Evolutionary conservation across 2,797 vertebrate genomes (phyloP).

Genomic region (Spinus pinus): DNA sequence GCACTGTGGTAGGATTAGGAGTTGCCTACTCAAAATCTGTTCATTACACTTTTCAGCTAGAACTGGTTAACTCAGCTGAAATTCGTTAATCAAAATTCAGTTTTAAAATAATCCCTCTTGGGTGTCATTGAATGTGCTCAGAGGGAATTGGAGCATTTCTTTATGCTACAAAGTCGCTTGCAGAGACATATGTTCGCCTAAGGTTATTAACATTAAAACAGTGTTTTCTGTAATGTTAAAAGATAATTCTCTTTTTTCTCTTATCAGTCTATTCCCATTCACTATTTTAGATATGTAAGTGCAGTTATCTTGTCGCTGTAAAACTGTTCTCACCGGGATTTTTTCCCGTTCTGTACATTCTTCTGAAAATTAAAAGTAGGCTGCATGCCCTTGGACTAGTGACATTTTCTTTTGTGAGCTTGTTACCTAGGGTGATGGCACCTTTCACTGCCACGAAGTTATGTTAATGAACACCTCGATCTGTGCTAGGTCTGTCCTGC

Average conservation of each 20-base stretch:
- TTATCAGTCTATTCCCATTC: neutral
- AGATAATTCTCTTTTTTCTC: neutral
- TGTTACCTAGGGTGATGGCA: slow-evolving; percentile 47
- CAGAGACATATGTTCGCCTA: neutral
- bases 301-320: neutral
- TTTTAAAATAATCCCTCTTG: neutral
- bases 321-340: neutral
- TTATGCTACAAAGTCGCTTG: neutral
- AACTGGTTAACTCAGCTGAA: neutral
- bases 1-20: neutral
- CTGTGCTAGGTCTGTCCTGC: neutral
- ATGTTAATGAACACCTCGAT: slow-evolving; percentile 51
- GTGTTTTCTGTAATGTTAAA: neutral
- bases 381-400: neutral
- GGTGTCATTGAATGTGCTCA: neutral
- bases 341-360: neutral
- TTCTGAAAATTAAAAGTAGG: neutral
- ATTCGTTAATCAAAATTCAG: neutral
- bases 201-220: neutral
- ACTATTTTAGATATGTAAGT: neutral
- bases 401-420: slow-evolving; percentile 14
- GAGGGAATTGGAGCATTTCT: neutral
- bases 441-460: slow-evolving; percentile 3
- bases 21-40: neutral
- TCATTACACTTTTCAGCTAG: neutral